Base-by-base conservation (phyloP, 1,140 invertebrate species). In the Drosophila tani region DNA sequence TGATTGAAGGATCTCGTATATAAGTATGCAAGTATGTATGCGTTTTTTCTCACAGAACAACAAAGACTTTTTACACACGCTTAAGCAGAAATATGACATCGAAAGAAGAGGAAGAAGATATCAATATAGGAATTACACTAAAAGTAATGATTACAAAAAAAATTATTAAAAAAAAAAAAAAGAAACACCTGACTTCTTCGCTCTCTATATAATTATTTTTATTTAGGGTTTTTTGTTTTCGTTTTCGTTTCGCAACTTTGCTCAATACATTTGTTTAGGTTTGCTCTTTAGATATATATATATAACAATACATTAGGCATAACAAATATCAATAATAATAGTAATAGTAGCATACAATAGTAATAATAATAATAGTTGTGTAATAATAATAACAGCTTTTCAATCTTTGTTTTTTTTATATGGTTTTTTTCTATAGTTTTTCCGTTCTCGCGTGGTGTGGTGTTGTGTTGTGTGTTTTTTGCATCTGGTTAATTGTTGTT, bases 291-390 rank as follows among this genome's bases (percentile, higher is more conserved):
- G 59, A 62, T 87, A 67, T 77, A 87, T 78, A 77, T 82, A 80
- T 79, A 88, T 87, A 87, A 87, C 83, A 87, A 88, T 87, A 87
- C 83, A 88, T 81, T 88, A 87, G 81, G 81, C 63, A 83, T 91
- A 91, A 91, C 90, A 91, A 91, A 91, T 91, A 91, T 86, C 73
- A 91, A 91, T 90, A 86, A 88, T 67, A 63, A 79, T 73, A 79
- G 59, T 73, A 67, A 76, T 76, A 79, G 58, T 82, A 86, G 82
- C 82, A 81, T 84, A 86, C 47, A 65, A 57, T 64, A 75, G 82
- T 74, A 84, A 70, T 86, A 76, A 70, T 86, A 76, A 87, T 86
- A 86, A 80, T 82, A 86, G 66, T 87, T 79, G 73, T 76, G 67
- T 88, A 81, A 87, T 90, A 75, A 88, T 84, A 87, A 87, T 87